Conservation (phyloP, 1,140 invertebrate species). For the Marisa cornuarietis region DNA sequence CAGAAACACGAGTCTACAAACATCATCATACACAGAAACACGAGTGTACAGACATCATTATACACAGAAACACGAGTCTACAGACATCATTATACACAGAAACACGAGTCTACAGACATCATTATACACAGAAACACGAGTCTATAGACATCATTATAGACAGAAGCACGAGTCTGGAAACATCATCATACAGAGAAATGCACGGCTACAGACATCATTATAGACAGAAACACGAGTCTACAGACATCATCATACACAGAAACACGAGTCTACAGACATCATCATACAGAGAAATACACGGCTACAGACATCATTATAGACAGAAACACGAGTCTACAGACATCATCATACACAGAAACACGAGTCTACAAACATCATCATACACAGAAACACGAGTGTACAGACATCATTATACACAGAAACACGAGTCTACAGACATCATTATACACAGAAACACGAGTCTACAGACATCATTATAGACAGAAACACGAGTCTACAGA, state of each 20-base stretch:
- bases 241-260: constrained; percentile 5
- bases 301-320: no score
- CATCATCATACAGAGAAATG: not conserved
- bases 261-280: not conserved
- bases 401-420: constrained; percentile 3
- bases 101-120: not conserved
- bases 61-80: constrained; percentile 5
- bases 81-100: constrained; percentile 3
- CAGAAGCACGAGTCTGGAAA: not conserved
- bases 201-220: not conserved
- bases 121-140: constrained; percentile 4
- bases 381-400: constrained; percentile 4
- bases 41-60: not conserved
- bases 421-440: not conserved
- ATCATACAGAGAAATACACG: not conserved
- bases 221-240: constrained; percentile 1
- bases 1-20: constrained; percentile 3
- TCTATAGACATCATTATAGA: not conserved
- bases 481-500: constrained; percentile 5
- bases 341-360: constrained; percentile 3
- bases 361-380: not conserved
- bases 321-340: no score
- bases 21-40: constrained; percentile 3
- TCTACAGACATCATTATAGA: not conserved
- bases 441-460: constrained; percentile 4